Percentiles rank a stretch among this genome's conserved stretches.
Conservation (phyloP, 2,113 vertebrate genomes). For the Phainopepla nitens region DNA sequence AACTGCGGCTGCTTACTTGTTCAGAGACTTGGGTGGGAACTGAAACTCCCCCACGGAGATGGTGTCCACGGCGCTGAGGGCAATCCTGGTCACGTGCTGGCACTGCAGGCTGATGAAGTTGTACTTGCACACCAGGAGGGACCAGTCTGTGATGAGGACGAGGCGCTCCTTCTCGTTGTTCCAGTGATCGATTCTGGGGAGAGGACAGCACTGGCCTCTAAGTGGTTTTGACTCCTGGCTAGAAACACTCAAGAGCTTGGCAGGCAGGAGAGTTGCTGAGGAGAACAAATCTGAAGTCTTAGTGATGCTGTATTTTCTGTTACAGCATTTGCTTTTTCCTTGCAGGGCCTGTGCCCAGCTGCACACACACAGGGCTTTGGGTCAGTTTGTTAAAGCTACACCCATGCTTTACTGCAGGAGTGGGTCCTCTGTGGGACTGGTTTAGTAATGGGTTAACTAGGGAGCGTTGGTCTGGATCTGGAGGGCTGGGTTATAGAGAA, state of each 20-base stretch:
- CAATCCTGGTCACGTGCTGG: constrained; percentile 87
- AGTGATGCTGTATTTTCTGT: background rate
- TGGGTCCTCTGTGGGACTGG: fast-evolving
- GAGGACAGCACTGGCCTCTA: fast-evolving
- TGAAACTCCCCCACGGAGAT: constrained; percentile 89
- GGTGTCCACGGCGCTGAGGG: constrained; percentile 87
- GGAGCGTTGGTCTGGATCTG: fast-evolving
- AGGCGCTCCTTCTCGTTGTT: constrained; percentile 95
- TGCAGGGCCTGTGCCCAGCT: background rate
- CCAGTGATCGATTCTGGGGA: constrained; percentile 90
- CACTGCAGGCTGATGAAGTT: constrained; percentile 95
- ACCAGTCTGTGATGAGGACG: constrained; percentile 89
- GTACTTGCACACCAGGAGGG: constrained; percentile 93
- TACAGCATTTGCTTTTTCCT: background rate
- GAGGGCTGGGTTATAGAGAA: background rate
- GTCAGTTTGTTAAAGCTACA: fast-evolving
- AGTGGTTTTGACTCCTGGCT: background rate
- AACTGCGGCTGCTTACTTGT: constrained; percentile 75
- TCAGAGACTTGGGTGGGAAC: constrained; percentile 94
- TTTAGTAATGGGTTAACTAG: fast-evolving
- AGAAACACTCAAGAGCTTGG: background rate
- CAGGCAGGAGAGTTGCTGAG: background rate
- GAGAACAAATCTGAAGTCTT: background rate
- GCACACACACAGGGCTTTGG: too few species aligned
- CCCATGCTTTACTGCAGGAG: background rate